Percentiles rank a stretch among this genome's conserved stretches.
phyloP scores from a whole-genome alignment of 2,797 vertebrate genomes.

The Perdix hodgsoniae region DNA sequence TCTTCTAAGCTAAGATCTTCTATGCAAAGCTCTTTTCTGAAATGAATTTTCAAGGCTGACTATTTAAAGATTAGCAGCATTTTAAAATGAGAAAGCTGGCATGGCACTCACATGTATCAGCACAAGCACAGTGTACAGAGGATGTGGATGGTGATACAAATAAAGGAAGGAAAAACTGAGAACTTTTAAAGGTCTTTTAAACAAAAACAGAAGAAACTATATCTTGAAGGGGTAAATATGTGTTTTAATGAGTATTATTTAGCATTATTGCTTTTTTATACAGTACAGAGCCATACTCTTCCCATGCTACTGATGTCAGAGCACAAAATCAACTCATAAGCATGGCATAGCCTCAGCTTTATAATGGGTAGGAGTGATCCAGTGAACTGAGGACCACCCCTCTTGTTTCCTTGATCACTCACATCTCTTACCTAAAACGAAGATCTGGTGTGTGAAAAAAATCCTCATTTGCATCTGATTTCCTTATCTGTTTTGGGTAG shows the following conservation, averaged over 20 bases:
- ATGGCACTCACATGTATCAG: neutral
- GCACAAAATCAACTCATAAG: neutral
- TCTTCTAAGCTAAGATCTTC: neutral
- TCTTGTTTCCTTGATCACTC: neutral
- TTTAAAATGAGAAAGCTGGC: neutral
- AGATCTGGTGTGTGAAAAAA: neutral
- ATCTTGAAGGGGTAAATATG: neutral
- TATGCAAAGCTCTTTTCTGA: neutral
- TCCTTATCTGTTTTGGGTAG: neutral
- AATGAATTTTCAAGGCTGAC: constrained; percentile 38
- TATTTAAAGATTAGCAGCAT: constrained; percentile 21
- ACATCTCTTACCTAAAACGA: neutral
- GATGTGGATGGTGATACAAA: neutral
- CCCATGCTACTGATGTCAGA: neutral
- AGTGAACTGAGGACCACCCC: rapidly evolving
- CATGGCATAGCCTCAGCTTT: neutral
- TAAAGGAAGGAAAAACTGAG: neutral
- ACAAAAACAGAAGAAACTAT: neutral
- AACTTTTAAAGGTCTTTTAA: neutral
- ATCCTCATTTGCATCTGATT: neutral
- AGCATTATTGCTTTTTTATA: rapidly evolving
- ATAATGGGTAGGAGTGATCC: neutral
- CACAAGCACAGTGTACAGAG: neutral
- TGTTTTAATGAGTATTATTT: neutral
- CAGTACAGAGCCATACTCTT: neutral